Evolutionary conservation across 2,113 vertebrate species (phyloP).

Genomic region (Edolisoma coerulescens): DNA sequence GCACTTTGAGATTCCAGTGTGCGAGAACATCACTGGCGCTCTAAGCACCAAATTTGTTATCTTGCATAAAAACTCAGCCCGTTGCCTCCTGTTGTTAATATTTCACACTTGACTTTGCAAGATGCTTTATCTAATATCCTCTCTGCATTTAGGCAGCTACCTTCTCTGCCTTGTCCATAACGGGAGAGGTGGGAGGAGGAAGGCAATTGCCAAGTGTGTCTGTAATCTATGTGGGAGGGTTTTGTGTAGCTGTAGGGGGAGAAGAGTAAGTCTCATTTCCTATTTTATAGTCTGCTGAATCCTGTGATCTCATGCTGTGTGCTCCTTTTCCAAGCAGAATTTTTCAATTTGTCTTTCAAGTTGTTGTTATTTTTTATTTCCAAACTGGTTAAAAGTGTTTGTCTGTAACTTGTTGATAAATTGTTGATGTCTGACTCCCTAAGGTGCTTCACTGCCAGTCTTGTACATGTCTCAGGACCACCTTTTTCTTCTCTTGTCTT

Average conservation of each 20-base stretch:
- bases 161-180: conserved; percentile 17
- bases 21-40: neutral
- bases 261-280: conserved; percentile 47
- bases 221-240: conserved; percentile 46
- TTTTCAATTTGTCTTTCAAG: conserved; percentile 55
- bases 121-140: conserved; percentile 46
- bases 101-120: conserved; percentile 52
- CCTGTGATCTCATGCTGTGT: conserved; percentile 42
- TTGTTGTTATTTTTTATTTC: conserved; percentile 47
- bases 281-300: conserved; percentile 66
- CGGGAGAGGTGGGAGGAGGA: neutral
- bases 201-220: conserved; percentile 16
- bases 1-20: neutral
- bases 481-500: neutral
- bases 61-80: conserved; percentile 44
- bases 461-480: neutral
- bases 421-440: neutral
- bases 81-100: conserved; percentile 50
- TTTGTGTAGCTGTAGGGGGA: conserved; percentile 47
- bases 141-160: neutral
- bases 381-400: conserved; percentile 47
- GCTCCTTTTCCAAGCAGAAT: conserved; percentile 38
- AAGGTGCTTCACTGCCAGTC: neutral
- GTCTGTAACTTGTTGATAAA: conserved; percentile 15
- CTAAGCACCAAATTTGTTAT: conserved; percentile 46